Evolutionary conservation across 2,797 vertebrate species (phyloP).

Genomic region (Xyrichtys novacula): DNA sequence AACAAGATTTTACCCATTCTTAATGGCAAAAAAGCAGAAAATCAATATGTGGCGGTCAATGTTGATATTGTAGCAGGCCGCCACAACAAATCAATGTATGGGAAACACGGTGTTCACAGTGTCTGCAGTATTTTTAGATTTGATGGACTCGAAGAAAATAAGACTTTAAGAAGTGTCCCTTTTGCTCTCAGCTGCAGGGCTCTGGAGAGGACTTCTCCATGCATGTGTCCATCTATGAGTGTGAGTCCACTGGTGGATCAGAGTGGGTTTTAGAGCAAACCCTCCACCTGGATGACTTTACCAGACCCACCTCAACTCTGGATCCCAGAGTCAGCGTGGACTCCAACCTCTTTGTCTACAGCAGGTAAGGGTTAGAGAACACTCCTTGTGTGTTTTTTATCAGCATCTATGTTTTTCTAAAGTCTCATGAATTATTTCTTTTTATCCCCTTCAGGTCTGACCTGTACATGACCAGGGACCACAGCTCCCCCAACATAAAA

Average conservation of each 20-base stretch:
- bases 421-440: not conserved
- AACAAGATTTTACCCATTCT: constrained; percentile 3
- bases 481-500: constrained; percentile 92
- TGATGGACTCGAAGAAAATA: not conserved
- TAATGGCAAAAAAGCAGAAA: not conserved
- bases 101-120: not conserved
- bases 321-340: constrained; percentile 97
- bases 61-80: not conserved
- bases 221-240: constrained; percentile 99
- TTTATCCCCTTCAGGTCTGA: constrained; percentile 88
- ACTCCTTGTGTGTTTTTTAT: constrained; percentile 9
- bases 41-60: constrained; percentile 1
- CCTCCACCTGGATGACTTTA: constrained; percentile 94
- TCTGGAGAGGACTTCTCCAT: constrained; percentile 93
- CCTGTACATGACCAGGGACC: constrained; percentile 91
- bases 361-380: constrained; percentile 85
- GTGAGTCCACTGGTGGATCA: constrained; percentile 97
- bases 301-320: constrained; percentile 90
- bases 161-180: not conserved
- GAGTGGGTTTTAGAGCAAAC: constrained; percentile 99
- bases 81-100: constrained; percentile 6
- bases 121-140: not conserved
- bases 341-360: constrained; percentile 98
- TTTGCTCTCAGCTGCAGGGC: constrained; percentile 47
- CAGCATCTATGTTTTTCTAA: not conserved